These are phyloP conservation scores for Thymallus thymallus DNA, from an alignment of 2,113 vertebrate genomes.

Conservation along the genomic window DNA sequence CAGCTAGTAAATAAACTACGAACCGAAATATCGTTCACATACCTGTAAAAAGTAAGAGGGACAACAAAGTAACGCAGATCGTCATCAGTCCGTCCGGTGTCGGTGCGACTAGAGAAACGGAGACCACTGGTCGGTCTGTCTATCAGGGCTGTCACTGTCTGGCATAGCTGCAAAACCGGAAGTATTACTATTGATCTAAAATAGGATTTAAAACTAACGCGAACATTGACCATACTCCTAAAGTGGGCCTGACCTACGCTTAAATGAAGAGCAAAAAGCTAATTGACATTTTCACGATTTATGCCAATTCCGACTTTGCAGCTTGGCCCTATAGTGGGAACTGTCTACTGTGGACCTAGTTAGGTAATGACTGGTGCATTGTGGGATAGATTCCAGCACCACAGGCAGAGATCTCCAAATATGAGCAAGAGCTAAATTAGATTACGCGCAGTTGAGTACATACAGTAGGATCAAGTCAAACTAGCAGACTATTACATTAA, in stretches of 20 bases:
- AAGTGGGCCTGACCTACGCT: too few relatives aligned
- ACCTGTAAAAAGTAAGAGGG: constrained; percentile 48
- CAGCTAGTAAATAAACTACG: neutral
- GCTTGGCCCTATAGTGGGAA: neutral
- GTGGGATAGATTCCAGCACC: constrained; percentile 81
- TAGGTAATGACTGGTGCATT: constrained; percentile 67
- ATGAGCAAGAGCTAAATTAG: constrained; percentile 72
- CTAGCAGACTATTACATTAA: too few relatives aligned
- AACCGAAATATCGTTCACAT: constrained; percentile 18
- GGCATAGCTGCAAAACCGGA: too few relatives aligned
- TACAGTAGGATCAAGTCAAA: neutral
- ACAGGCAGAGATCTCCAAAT: constrained; percentile 74
- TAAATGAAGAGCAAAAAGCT: too few relatives aligned
- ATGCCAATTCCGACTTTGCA: too few relatives aligned
- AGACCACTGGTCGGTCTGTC: neutral
- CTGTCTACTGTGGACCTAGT: neutral
- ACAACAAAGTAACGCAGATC: neutral
- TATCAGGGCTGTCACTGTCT: too few relatives aligned
- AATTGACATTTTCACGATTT: too few relatives aligned
- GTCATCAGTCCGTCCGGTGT: neutral
- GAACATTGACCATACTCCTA: too few relatives aligned
- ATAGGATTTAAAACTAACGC: too few relatives aligned
- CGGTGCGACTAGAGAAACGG: neutral
- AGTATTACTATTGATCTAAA: too few relatives aligned
- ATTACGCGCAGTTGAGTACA: neutral